phyloP scores from a whole-genome alignment of 2,888 invertebrate species.

The Sphinx pinastri region DNA sequence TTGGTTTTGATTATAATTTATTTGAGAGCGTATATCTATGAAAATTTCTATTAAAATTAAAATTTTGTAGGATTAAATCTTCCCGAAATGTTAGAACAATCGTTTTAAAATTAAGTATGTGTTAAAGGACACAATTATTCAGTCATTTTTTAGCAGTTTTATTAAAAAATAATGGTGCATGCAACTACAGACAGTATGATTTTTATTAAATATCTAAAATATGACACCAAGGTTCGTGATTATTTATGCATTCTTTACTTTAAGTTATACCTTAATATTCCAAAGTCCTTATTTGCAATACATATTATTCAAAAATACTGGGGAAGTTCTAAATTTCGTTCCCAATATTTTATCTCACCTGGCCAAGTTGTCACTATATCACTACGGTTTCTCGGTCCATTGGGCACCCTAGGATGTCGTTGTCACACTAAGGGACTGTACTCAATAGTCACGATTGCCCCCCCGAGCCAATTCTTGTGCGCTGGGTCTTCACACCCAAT shows the following conservation, averaged over 20 bases:
- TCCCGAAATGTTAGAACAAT: too few species aligned
- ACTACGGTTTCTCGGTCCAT: constrained; percentile 29
- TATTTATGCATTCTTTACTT: constrained; percentile 11
- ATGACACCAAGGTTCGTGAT: constrained; percentile 6
- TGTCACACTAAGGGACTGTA: background rate
- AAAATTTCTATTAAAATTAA: too few species aligned
- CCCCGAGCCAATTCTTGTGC: too few species aligned
- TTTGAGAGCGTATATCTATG: too few species aligned
- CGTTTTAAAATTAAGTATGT: too few species aligned
- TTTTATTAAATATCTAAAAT: background rate
- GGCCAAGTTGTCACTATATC: constrained; percentile 22
- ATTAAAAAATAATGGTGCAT: background rate
- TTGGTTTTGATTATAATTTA: too few species aligned
- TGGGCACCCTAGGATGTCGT: constrained; percentile 29
- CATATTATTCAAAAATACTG: constrained; percentile 15
- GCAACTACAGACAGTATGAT: too few species aligned
- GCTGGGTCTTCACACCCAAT: too few species aligned
- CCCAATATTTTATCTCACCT: background rate
- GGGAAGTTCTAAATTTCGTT: constrained; percentile 13
- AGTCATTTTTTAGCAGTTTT: too few species aligned
- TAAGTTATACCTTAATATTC: constrained; percentile 16
- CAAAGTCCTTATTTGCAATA: constrained; percentile 11
- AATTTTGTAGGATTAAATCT: too few species aligned
- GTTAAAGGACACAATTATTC: too few species aligned
- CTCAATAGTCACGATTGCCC: too few species aligned